A percentile compares a stretch with the other conserved stretches of the same genome.
phyloP scores from a whole-genome alignment of 2,113 vertebrate species.

The Platanista minor region DNA sequence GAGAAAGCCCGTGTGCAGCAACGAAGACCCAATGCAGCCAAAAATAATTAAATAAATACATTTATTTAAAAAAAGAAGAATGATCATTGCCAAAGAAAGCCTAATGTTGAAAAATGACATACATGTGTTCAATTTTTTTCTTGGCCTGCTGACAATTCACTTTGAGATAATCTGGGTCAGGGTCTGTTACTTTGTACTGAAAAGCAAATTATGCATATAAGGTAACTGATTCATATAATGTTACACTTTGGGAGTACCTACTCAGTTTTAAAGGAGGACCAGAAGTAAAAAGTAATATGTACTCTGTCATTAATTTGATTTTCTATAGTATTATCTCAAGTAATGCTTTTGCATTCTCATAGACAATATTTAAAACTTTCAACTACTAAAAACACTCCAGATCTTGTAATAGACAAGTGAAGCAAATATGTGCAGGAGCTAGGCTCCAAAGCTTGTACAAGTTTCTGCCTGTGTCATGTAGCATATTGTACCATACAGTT shows the following conservation, averaged over 20 bases:
- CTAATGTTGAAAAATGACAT: slow-evolving; percentile 51
- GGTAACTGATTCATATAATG: slow-evolving; percentile 19
- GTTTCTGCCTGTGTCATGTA: slow-evolving; percentile 51
- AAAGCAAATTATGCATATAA: slow-evolving; percentile 57
- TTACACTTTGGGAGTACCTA: slow-evolving; percentile 5
- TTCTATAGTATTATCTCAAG: slow-evolving; percentile 3
- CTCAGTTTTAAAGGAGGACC: background rate
- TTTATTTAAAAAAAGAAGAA: background rate
- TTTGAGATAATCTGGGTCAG: slow-evolving; percentile 47
- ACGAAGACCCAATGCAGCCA: no score
- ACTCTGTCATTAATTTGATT: slow-evolving; percentile 25
- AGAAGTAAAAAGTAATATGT: background rate
- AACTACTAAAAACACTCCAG: background rate
- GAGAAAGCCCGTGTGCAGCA: no score
- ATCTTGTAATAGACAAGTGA: slow-evolving; percentile 32
- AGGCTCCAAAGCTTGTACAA: slow-evolving; percentile 30
- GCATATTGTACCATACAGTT: slow-evolving; percentile 49
- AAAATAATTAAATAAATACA: no score
- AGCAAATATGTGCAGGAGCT: slow-evolving; percentile 33
- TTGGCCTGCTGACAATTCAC: slow-evolving; percentile 38
- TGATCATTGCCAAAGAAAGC: slow-evolving; percentile 48
- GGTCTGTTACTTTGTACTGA: slow-evolving; percentile 37
- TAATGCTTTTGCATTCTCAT: background rate
- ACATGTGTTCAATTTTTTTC: slow-evolving; percentile 37
- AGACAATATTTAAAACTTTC: slow-evolving; percentile 4